Conservation (phyloP, 2,797 vertebrate genomes). For the Sebastes trivittatus region DNA sequence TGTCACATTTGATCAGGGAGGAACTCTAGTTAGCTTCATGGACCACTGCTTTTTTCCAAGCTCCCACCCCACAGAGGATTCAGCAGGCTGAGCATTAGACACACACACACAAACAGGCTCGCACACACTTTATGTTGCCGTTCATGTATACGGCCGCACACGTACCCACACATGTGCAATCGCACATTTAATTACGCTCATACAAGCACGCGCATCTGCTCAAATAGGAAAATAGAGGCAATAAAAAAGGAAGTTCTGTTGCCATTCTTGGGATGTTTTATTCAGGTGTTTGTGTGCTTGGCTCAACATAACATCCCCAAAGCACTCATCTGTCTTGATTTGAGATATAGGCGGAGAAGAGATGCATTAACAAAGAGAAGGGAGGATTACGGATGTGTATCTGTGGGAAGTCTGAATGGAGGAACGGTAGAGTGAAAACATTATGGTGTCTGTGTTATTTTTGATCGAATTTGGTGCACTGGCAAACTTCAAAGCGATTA, state of each 20-base stretch:
- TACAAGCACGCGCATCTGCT: slow-evolving; percentile 5
- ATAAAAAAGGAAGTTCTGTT: background rate
- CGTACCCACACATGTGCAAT: slow-evolving; percentile 9
- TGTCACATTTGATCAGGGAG: slow-evolving; percentile 80
- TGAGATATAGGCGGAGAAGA: slow-evolving; percentile 23
- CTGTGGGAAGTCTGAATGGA: slow-evolving; percentile 28
- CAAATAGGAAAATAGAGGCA: background rate
- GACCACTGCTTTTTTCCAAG: slow-evolving; percentile 60
- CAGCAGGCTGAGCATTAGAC: slow-evolving; percentile 47
- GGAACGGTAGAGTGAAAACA: slow-evolving; percentile 11
- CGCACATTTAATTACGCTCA: background rate
- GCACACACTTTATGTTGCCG: slow-evolving; percentile 23
- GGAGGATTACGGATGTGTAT: slow-evolving; percentile 40
- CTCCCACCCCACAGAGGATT: slow-evolving; percentile 51
- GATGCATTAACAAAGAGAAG: slow-evolving; percentile 16
- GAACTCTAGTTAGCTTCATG: slow-evolving; percentile 72
- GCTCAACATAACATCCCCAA: slow-evolving; percentile 4
- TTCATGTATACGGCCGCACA: background rate
- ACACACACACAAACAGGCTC: slow-evolving; percentile 20
- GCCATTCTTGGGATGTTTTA: slow-evolving; percentile 14
- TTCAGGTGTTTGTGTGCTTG: slow-evolving; percentile 28
- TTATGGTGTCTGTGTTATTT: slow-evolving; percentile 20
- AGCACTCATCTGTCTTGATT: slow-evolving; percentile 34
- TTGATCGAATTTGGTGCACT: background rate
- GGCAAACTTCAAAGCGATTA: slow-evolving; percentile 38